phyloP scores from a whole-genome alignment of 2,888 invertebrate genomes.

The Yponomeuta plumbellus region DNA sequence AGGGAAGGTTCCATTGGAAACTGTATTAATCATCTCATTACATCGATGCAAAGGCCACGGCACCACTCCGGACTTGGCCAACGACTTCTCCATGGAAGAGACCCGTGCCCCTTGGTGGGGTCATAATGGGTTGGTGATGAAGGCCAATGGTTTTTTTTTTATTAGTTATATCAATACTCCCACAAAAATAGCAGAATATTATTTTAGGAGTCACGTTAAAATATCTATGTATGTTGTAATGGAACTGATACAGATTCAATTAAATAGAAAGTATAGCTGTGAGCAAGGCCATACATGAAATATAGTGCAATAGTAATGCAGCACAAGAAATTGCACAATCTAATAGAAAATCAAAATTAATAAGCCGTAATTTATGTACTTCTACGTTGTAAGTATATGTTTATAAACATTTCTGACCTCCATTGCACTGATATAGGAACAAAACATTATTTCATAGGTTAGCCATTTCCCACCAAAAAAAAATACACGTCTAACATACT shows the following conservation, averaged over 20 bases:
- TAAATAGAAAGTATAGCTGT: constrained; percentile 9
- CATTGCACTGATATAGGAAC: constrained; percentile 58
- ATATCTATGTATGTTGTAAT: neutral
- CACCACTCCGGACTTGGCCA: too few species aligned
- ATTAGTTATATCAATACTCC: too few species aligned
- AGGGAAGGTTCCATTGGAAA: too few species aligned
- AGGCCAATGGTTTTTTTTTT: too few species aligned
- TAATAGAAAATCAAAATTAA: constrained; percentile 14
- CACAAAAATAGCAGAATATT: too few species aligned
- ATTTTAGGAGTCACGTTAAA: too few species aligned
- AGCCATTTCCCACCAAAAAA: constrained; percentile 69
- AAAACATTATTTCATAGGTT: constrained; percentile 50
- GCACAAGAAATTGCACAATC: constrained; percentile 5
- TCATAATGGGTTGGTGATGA: too few species aligned
- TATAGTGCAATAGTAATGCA: constrained; percentile 18
- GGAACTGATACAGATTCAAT: neutral
- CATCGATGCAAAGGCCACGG: too few species aligned
- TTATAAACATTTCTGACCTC: constrained; percentile 73
- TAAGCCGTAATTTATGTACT: too few species aligned
- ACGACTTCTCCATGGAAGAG: too few species aligned
- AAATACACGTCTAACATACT: neutral
- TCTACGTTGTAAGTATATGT: constrained; percentile 35
- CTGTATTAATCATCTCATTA: too few species aligned
- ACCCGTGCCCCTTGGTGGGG: too few species aligned
- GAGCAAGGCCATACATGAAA: constrained; percentile 40